These are phyloP conservation scores for Pollachius pollachius DNA, from an alignment of 2,113 vertebrate genomes.

Conservation along the genomic window DNA sequence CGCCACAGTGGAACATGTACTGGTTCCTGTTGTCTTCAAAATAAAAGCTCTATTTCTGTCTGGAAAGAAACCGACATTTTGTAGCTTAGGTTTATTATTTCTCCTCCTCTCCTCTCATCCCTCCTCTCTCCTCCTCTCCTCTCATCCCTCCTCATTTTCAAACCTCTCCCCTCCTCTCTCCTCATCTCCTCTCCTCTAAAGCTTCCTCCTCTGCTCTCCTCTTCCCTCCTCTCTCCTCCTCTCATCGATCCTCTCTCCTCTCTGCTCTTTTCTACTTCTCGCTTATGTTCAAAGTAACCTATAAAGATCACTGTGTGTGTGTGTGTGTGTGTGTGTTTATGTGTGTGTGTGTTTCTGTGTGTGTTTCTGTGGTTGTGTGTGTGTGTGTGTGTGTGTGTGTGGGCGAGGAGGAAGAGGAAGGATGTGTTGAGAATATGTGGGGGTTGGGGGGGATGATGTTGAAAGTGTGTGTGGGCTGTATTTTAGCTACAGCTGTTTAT, in stretches of 20 bases:
- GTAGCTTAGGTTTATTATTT: no score
- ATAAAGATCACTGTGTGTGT: constrained; percentile 39
- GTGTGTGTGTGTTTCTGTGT: constrained; percentile 22
- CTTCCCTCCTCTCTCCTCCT: not conserved
- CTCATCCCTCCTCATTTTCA: not conserved
- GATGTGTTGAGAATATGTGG: constrained; percentile 42
- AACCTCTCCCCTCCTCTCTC: not conserved
- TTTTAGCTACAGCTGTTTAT: constrained; percentile 1
- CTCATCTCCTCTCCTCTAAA: not conserved
- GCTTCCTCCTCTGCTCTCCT: not conserved
- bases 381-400: constrained; percentile 10
- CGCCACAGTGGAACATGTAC: no score
- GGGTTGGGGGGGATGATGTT: constrained; percentile 30
- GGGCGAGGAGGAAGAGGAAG: constrained; percentile 17
- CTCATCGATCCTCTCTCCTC: not conserved
- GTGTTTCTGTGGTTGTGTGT: not conserved
- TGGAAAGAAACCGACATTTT: no score
- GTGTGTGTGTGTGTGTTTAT: constrained; percentile 8
- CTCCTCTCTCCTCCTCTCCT: no score
- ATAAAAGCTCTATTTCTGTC: no score
- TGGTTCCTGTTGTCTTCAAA: no score
- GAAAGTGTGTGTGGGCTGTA: not conserved
- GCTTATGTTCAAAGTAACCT: not conserved
- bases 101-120: no score
- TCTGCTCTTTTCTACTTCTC: not conserved